Base-by-base conservation (phyloP, 2,797 vertebrate species). In the Prunella strophiata region DNA sequence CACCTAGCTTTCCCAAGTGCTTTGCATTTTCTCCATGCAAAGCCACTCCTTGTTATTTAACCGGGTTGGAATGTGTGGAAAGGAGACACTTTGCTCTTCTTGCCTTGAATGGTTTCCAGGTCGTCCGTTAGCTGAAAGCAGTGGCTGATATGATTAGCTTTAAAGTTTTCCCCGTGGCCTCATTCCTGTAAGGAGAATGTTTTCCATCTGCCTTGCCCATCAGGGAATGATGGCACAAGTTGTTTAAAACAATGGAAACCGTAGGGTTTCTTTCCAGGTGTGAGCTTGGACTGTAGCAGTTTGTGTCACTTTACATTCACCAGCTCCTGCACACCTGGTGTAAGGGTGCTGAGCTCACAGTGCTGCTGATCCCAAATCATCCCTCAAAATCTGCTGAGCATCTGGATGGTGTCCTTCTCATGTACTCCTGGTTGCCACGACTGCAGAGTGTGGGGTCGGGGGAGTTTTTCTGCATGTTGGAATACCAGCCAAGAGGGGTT, bases 41-140 rank as follows among this genome's bases (percentile, higher is more conserved):
- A 93, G 71, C 70, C 91, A 57, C 91, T 95, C 96, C 94, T 85
- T 91, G 83, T 93, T 96, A 91, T 85, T 96, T 91, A 90, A 94
- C 34, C 0, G 1, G 48, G 45, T 83, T 94, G 95, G 96, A 96
- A 96, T 95, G 95, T 67, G 80, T 92, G 91, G 90, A 96, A 88
- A 94, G 74, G 91, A 93, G 94, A 67, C 63, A 76, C 88, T 94
- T 94, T 19, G 71, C 71, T 52, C 86, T 94, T 79, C 80, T 96
- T 73, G 74, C 83, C 83, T 90, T 94, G 91, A 90, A 90, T 59
- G 22, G 29, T 87, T 94, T 95, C 93, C 93, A 95, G 48, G 30
- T 63, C 20, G 7, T 93, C 76, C 0, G 36, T 81, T 93, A 66
- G 63, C 73, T 81, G 70, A 66, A 91, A 84, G 48, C 77, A 52